phyloP scores from a whole-genome alignment of 2,888 invertebrate genomes.

The Rotaria socialis region DNA sequence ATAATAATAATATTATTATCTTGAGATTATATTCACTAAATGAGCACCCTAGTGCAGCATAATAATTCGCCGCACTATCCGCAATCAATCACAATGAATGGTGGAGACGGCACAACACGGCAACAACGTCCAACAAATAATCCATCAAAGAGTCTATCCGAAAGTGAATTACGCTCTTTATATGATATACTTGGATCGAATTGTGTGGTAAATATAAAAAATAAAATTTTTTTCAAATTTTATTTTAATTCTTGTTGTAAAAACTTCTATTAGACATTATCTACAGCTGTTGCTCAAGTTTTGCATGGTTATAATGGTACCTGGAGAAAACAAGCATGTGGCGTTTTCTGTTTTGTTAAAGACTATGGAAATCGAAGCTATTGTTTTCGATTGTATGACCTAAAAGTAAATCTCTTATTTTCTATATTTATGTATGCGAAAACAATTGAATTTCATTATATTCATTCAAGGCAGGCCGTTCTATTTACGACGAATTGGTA shows the following conservation, averaged over 20 bases:
- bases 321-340: conserved; percentile 30
- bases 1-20: background rate
- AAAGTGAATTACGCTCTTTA: background rate
- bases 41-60: background rate
- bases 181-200: background rate
- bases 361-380: conserved; percentile 26
- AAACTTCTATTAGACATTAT: background rate
- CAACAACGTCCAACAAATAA: conserved; percentile 26
- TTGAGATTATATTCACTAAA: background rate
- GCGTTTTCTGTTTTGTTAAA: conserved; percentile 14
- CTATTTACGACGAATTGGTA: conserved; percentile 18
- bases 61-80: conserved; percentile 21
- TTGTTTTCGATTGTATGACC: conserved; percentile 35
- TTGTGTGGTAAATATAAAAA: background rate
- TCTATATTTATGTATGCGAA: background rate
- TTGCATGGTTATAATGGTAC: background rate
- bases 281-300: conserved; percentile 22
- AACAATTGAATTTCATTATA: background rate
- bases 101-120: background rate
- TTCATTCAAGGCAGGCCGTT: background rate
- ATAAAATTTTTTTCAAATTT: background rate
- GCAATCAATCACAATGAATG: background rate
- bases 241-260: background rate
- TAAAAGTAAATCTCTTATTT: background rate
- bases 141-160: background rate